Evolutionary conservation across 2,888 invertebrate species (phyloP).

Genomic region (Malthinus flaveolus): DNA sequence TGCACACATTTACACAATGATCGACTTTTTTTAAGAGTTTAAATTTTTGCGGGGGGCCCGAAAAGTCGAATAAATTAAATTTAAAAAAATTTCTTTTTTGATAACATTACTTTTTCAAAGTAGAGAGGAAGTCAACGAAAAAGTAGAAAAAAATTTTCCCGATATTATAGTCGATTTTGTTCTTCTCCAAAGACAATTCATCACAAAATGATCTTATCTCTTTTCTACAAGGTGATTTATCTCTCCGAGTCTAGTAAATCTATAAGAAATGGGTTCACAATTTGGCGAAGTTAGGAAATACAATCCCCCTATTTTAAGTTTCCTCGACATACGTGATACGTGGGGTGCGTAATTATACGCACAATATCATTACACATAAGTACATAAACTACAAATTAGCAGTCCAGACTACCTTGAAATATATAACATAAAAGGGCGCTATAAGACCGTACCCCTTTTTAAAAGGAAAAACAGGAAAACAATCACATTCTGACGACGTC

Average conservation of each 20-base stretch:
- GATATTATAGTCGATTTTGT: too few species aligned
- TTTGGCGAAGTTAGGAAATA: constrained; percentile 7
- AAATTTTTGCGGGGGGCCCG: too few species aligned
- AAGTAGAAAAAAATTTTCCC: too few species aligned
- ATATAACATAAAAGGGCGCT: constrained; percentile 24
- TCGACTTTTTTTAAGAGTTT: too few species aligned
- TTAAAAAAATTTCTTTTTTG: too few species aligned
- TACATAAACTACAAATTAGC: constrained; percentile 33
- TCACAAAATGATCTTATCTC: constrained; percentile 16
- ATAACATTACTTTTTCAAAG: too few species aligned
- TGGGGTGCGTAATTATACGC: constrained; percentile 16
- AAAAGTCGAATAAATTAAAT: too few species aligned
- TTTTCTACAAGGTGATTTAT: constrained; percentile 15
- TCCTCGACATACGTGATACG: background rate
- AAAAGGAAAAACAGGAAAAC: constrained; percentile 3
- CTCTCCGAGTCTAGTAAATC: constrained; percentile 5
- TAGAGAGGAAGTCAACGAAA: too few species aligned
- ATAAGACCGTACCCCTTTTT: constrained; percentile 27
- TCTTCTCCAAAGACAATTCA: constrained; percentile 8
- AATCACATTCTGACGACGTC: constrained; percentile 29
- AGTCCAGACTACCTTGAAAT: constrained; percentile 36
- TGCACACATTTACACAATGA: too few species aligned
- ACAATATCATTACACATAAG: constrained; percentile 17
- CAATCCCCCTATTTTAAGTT: background rate
- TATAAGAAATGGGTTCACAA: constrained; percentile 7